Base-by-base conservation (phyloP, 2,113 vertebrate species). In the Regulus satrapa region DNA sequence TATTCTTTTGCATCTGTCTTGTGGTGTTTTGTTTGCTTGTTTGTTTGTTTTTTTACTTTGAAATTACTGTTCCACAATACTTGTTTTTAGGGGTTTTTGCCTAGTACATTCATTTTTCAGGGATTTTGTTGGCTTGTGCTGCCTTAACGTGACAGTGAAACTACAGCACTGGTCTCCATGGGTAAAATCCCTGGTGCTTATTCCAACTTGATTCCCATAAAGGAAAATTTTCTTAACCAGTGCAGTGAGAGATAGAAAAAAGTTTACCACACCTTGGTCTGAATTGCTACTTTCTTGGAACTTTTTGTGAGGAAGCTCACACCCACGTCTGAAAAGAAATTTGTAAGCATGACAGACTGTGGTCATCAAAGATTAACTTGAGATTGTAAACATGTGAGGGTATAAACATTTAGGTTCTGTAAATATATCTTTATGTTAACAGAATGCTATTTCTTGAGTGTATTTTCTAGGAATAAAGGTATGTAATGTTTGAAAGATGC, bases 1-100 rank as follows among this genome's bases (percentile, higher is more conserved):
- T 36, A 54, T 74, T 71, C 10, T 43, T 73, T 69, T 9, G 0
- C 10, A 26, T 85, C 41, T 85, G 4, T 36, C 14, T 56, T 40
- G 8, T 17, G 1, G 7, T 9, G 6, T 4, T 8, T 0, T 36
- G 73, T 32, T 17, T 29, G 3, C 19, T 32, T 8, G 5, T 18
- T 5, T 21, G 32, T 3, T 4, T 29, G 10, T 26, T 18, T 2
- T 38, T 34, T n/a, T 17, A 3, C 25, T 66, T 78, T 63, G 10
- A 85, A 66, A 34, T 46, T 29, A 5, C 6, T 46, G 8, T 52
- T 74, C 82, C 41, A 61, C 15, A 48, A 9, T 45, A 8, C 1
- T 26, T 63, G 4, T 18, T 46, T 64, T 63, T 10, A 18, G 36
- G 9, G 9, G 11, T 78, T 38, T 68, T 43, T 75, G 49, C 12